These are phyloP conservation scores for Phenacoccus solenopsis DNA, from an alignment of 1,140 invertebrate genomes.

Conservation along the genomic window DNA sequence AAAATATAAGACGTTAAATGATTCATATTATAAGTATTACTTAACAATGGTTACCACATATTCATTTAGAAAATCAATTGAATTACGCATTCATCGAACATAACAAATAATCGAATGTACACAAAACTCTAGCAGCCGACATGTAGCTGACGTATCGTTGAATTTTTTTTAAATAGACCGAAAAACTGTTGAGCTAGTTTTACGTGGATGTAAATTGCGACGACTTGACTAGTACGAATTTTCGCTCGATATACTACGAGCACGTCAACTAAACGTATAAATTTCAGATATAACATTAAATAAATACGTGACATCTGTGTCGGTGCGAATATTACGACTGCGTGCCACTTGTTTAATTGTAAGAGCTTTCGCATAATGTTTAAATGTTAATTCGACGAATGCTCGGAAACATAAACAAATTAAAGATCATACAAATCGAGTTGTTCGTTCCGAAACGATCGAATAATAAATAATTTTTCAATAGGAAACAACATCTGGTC, in stretches of 20 bases:
- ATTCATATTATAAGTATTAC: neutral
- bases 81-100: neutral
- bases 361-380: neutral
- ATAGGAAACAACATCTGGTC: neutral
- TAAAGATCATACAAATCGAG: neutral
- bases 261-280: neutral
- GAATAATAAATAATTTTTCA: neutral
- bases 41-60: neutral
- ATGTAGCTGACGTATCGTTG: too few relatives aligned
- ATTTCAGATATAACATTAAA: neutral
- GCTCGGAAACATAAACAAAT: neutral
- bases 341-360: constrained; percentile 1
- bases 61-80: too few relatives aligned
- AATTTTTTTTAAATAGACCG: too few relatives aligned
- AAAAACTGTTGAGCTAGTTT: too few relatives aligned
- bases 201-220: too few relatives aligned
- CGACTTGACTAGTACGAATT: too few relatives aligned
- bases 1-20: neutral
- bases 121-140: too few relatives aligned
- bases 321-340: neutral
- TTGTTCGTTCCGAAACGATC: neutral
- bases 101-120: too few relatives aligned
- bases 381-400: neutral
- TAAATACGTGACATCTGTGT: neutral
- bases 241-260: neutral